A percentile compares a stretch with the other conserved stretches of the same genome.
Conservation (phyloP, 2,888 invertebrate genomes). For the Ctena decussata region DNA sequence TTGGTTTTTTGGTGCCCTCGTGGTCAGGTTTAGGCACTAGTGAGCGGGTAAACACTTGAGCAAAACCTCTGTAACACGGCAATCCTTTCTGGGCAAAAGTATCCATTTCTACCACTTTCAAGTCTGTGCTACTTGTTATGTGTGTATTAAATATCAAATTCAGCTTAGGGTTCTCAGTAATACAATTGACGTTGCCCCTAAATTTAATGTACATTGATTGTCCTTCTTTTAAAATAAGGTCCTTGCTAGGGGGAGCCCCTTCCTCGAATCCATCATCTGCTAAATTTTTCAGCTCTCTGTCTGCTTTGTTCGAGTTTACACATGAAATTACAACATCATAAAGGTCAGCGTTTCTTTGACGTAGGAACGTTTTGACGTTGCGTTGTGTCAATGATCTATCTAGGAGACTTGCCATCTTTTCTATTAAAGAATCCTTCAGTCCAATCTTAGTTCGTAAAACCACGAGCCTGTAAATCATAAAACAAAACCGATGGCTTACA, state of each 20-base stretch:
- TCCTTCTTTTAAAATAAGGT: conserved; percentile 81
- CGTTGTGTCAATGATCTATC: conserved; percentile 70
- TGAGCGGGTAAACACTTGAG: conserved; percentile 78
- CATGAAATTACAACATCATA: conserved; percentile 74
- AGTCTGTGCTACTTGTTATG: conserved; percentile 71
- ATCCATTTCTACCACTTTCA: conserved; percentile 78
- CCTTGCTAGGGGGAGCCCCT: conserved; percentile 77
- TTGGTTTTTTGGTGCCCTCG: conserved; percentile 44
- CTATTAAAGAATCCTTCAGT: conserved; percentile 57
- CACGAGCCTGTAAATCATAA: conserved; percentile 67
- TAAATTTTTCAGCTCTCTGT: conserved; percentile 69
- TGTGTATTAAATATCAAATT: conserved; percentile 79
- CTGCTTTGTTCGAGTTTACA: conserved; percentile 63
- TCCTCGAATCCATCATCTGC: conserved; percentile 78
- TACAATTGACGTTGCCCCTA: conserved; percentile 80
- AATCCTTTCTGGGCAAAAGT: conserved; percentile 84
- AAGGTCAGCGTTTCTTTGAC: conserved; percentile 76
- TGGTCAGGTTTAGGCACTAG: conserved; percentile 60
- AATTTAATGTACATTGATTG: conserved; percentile 79
- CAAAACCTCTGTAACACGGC: conserved; percentile 82
- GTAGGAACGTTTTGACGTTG: conserved; percentile 75
- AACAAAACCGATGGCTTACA: no score
- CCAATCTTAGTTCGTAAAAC: conserved; percentile 75
- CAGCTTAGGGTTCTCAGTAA: conserved; percentile 48
- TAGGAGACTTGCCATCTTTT: conserved; percentile 72